Evolutionary conservation across 2,113 vertebrate species (phyloP).

Genomic region (Paratilapia polleni): DNA sequence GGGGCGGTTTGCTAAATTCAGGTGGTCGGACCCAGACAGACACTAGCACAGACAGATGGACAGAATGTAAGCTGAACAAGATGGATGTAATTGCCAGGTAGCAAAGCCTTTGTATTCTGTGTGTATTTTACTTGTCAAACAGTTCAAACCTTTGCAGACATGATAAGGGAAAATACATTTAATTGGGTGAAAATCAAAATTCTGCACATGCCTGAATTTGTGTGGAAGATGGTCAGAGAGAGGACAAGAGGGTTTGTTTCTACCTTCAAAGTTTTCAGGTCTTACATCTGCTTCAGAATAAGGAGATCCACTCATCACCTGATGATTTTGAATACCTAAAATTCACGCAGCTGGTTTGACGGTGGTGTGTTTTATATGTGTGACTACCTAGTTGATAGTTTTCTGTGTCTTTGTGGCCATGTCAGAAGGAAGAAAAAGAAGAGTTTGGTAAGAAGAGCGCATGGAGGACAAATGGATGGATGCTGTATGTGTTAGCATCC

Average conservation of each 20-base stretch:
- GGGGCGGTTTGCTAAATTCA: slow-evolving; percentile 28
- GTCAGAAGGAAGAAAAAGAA: slow-evolving; percentile 53
- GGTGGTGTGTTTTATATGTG: not conserved
- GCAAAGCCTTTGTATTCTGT: slow-evolving; percentile 14
- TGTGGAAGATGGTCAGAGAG: not conserved
- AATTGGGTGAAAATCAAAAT: slow-evolving; percentile 35
- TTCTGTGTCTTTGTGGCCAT: slow-evolving; percentile 24
- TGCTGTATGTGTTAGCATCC: slow-evolving; percentile 75
- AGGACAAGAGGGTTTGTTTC: slow-evolving; percentile 33
- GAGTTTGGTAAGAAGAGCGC: slow-evolving; percentile 62
- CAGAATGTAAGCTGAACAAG: not conserved
- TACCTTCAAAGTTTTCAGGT: slow-evolving; percentile 31
- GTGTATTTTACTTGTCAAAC: slow-evolving; percentile 31
- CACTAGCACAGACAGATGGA: slow-evolving; percentile 22
- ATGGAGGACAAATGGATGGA: slow-evolving; percentile 67
- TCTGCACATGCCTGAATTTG: slow-evolving; percentile 4
- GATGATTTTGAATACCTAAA: not conserved
- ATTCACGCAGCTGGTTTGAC: slow-evolving; percentile 11
- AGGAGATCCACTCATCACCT: not conserved
- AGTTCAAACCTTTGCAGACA: not conserved
- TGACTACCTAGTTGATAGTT: slow-evolving; percentile 8
- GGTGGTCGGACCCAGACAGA: slow-evolving; percentile 31
- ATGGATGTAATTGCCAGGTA: slow-evolving; percentile 25
- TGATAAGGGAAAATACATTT: slow-evolving; percentile 25
- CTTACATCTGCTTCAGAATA: not conserved